phyloP scores from a whole-genome alignment of 2,797 vertebrate genomes.

The Euthynnus affinis region DNA sequence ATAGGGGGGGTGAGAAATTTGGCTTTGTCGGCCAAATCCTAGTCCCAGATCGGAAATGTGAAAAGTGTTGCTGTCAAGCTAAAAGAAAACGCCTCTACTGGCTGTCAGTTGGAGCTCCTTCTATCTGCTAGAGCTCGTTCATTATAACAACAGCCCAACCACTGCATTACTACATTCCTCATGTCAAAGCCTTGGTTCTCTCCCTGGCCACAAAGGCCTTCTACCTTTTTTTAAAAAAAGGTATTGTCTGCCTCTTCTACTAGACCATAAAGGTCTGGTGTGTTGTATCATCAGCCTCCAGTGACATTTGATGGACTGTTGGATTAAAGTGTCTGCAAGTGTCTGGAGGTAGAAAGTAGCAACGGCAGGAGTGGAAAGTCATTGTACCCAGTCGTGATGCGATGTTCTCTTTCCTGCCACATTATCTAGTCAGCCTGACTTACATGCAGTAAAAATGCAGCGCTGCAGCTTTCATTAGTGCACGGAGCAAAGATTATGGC shows the following conservation, averaged over 20 bases:
- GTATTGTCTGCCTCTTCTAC: conserved; percentile 14
- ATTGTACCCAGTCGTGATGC: conserved; percentile 64
- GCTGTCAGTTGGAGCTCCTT: conserved; percentile 39
- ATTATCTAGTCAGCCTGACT: conserved; percentile 70
- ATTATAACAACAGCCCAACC: conserved; percentile 44
- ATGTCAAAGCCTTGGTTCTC: neutral
- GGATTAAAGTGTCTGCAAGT: conserved; percentile 60
- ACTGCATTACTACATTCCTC: conserved; percentile 7
- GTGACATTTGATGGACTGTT: conserved; percentile 68
- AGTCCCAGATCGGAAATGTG: conserved; percentile 23
- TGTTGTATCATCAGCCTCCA: conserved; percentile 45
- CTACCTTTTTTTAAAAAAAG: conserved; percentile 22
- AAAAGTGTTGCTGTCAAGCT: conserved; percentile 26
- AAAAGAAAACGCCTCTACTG: conserved; percentile 33
- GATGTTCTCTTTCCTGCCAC: conserved; percentile 64
- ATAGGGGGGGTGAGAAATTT: conserved; percentile 34
- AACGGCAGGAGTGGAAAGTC: conserved; percentile 55
- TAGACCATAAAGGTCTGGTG: conserved; percentile 22
- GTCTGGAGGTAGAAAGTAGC: conserved; percentile 51
- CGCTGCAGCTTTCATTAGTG: conserved; percentile 79
- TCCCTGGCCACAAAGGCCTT: conserved; percentile 10
- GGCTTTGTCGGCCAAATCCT: conserved; percentile 37
- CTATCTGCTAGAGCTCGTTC: conserved; percentile 42
- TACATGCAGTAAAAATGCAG: conserved; percentile 71
- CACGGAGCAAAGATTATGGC: conserved; percentile 79